Percentiles rank a stretch among this genome's conserved stretches.
These are phyloP conservation scores for Drosophila elegans DNA, from an alignment of 1,140 invertebrate genomes.

Conservation along the genomic window DNA sequence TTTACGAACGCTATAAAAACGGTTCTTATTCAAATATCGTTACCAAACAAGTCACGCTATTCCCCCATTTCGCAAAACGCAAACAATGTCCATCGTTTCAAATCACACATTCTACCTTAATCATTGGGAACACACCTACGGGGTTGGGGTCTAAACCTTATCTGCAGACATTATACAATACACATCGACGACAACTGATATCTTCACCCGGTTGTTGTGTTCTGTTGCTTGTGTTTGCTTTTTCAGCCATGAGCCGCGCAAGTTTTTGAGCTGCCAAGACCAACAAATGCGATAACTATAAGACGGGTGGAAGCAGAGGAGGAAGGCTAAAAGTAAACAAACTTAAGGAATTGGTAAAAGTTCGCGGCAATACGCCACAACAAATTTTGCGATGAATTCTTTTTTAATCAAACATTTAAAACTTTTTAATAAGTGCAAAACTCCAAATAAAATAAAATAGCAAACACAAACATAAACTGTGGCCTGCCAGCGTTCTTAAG, in stretches of 20 bases:
- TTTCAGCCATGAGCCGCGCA: constrained; percentile 48
- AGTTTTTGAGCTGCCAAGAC: constrained; percentile 34
- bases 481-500: constrained; percentile 38
- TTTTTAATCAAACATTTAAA: constrained; percentile 81
- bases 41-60: constrained; percentile 43
- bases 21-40: constrained; percentile 45
- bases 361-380: constrained; percentile 43
- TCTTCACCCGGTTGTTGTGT: constrained; percentile 6
- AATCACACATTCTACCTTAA: constrained; percentile 46
- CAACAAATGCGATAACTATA: constrained; percentile 34
- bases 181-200: constrained; percentile 38
- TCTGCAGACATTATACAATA: constrained; percentile 65
- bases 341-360: constrained; percentile 36
- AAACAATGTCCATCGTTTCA: constrained; percentile 17
- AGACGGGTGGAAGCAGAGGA: constrained; percentile 1
- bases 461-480: constrained; percentile 49
- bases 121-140: constrained; percentile 34
- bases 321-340: constrained; percentile 29
- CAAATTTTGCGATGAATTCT: constrained; percentile 73
- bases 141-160: constrained; percentile 10
- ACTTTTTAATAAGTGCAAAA: constrained; percentile 73
- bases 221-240: constrained; percentile 31
- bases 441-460: constrained; percentile 58
- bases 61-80: constrained; percentile 19
- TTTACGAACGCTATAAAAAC: constrained; percentile 10